Evolutionary conservation across 2,888 invertebrate genomes (phyloP), one percentile per base, ranked within the genome.

Genomic region (Anorthoa munda): DNA sequence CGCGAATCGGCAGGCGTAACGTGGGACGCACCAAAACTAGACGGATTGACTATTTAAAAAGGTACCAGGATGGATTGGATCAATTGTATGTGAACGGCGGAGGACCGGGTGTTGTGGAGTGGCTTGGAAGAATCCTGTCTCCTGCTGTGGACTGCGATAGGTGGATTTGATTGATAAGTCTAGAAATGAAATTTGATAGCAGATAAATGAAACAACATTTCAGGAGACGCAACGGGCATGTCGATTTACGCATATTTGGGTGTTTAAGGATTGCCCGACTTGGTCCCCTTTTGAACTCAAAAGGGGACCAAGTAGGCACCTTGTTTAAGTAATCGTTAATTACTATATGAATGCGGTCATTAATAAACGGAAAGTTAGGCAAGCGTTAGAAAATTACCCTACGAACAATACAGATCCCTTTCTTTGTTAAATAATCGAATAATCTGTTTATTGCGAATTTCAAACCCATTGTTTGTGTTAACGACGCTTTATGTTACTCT

Each of bases 371-470:
- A 39, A 53, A 66, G 51, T 72, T 46, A 72, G 53, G 77, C 72
- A 77, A 72, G 66, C 51, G 18, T 70, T 46, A 63, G 21, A 63
- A 66, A 68, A 65, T 78, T 48, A 39, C 56, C 51, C 45, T 50
- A 63, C 67, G 79, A 21, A 74, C 75, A 71, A 77, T 81, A 79
- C 68, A 55, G 39, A 75, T 58, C 70, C 76, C 72, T 70, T 79
- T 82, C 81, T 77, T 58, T 77, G 80, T 72, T 26, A 75, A 79
- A 79, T 79, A 79, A 75, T 75, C 70, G 18, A 79, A 79, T 75
- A 75, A 79, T 78, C 68, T 70, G 58, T 79, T 79, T 69, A 75
- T 70, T 75, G 75, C 70, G 13, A 58, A 63, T 75, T 75, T 63
- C 61, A 61, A 78, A 66, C 61, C 63, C 66, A 79, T 79, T 79